Evolutionary conservation across 2,797 vertebrate genomes (phyloP).

Genomic region (Lepus townsendii): DNA sequence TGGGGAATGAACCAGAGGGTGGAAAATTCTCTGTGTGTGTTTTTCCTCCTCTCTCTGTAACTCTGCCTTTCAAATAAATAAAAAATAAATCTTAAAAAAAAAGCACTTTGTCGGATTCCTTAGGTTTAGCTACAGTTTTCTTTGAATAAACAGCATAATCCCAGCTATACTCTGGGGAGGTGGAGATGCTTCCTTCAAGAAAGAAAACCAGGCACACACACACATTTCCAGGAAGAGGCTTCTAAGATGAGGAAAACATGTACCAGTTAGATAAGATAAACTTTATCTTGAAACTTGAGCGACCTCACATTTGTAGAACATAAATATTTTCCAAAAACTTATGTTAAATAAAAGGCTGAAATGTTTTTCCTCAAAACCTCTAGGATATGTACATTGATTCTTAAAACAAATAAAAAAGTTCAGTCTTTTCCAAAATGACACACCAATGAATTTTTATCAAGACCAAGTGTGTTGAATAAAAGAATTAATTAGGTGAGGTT

Average conservation of each 20-base stretch:
- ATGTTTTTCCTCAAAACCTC: conserved; percentile 35
- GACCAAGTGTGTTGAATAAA: not conserved
- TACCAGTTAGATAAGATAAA: not conserved
- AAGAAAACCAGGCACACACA: not conserved
- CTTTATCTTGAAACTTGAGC: conserved; percentile 52
- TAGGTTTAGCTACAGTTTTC: conserved; percentile 7
- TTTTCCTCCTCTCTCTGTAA: no score
- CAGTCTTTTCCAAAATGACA: conserved; percentile 30
- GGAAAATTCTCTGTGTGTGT: no score
- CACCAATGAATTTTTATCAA: not conserved
- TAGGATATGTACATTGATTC: not conserved
- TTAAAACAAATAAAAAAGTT: not conserved
- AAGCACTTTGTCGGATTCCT: not conserved
- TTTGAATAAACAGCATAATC: conserved; percentile 30
- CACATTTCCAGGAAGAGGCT: not conserved
- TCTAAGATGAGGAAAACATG: not conserved
- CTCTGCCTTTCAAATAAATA: no score
- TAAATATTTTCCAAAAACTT: conserved; percentile 25
- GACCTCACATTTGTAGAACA: conserved; percentile 9
- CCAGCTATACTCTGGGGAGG: conserved; percentile 38
- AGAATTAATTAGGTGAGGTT: conserved; percentile 30
- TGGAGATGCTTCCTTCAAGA: not conserved
- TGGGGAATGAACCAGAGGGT: no score
- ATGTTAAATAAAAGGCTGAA: not conserved
- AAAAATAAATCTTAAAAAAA: not conserved